phyloP scores from a whole-genome alignment of 2,113 vertebrate genomes.

The Atherinomorus stipes region DNA sequence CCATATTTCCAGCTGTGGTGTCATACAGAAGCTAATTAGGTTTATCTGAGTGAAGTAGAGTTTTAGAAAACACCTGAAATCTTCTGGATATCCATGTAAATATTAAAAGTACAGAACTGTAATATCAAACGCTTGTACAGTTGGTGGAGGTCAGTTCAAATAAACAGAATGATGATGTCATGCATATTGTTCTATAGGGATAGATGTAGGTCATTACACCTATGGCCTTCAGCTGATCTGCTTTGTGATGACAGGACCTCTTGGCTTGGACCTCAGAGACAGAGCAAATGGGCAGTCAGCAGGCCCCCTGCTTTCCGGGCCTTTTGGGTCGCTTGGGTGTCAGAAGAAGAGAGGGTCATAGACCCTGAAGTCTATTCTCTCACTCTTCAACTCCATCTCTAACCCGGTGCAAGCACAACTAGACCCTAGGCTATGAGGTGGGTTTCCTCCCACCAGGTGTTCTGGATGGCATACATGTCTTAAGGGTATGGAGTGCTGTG shows the following conservation, averaged over 20 bases:
- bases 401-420: conserved; percentile 66
- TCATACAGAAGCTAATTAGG: conserved; percentile 30
- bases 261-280: conserved; percentile 63
- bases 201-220: conserved; percentile 71
- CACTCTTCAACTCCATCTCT: conserved; percentile 62
- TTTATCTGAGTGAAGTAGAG: conserved; percentile 23
- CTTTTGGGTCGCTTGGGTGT: conserved; percentile 70
- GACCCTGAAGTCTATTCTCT: conserved; percentile 64
- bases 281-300: conserved; percentile 73
- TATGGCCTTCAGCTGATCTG: conserved; percentile 62
- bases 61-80: conserved; percentile 1
- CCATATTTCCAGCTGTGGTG: conserved; percentile 30
- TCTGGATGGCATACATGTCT: conserved; percentile 74
- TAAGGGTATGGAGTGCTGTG: conserved; percentile 73
- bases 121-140: conserved; percentile 37
- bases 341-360: conserved; percentile 65
- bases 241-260: conserved; percentile 71
- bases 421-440: conserved; percentile 77
- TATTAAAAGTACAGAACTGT: conserved; percentile 2
- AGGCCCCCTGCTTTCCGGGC: conserved; percentile 72
- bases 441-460: conserved; percentile 81
- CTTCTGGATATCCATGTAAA: not conserved
- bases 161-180: conserved; percentile 63
- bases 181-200: conserved; percentile 67
- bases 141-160: conserved; percentile 59